phyloP scores from a whole-genome alignment of 1,140 invertebrate genomes.

The Orius insidiosus region DNA sequence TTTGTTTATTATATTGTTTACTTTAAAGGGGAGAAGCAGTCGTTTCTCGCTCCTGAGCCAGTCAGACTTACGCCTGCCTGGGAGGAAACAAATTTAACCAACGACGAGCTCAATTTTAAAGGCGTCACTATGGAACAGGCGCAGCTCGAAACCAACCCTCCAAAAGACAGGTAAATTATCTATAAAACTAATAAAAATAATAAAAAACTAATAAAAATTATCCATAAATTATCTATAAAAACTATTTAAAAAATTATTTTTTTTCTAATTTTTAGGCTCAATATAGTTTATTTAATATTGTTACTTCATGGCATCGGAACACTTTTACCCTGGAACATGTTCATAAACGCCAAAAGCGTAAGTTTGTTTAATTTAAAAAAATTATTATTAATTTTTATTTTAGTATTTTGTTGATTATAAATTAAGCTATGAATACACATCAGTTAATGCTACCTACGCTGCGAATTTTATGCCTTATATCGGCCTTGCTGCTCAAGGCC shows the following conservation, averaged over 20 bases:
- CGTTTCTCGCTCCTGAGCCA: conserved; percentile 37
- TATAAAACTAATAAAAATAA: too few relatives aligned
- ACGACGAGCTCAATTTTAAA: conserved; percentile 69
- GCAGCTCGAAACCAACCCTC: conserved; percentile 52
- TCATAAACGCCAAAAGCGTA: conserved; percentile 83
- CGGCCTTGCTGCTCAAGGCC: conserved; percentile 80
- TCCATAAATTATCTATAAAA: too few relatives aligned
- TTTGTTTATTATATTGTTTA: too few relatives aligned
- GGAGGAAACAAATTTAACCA: conserved; percentile 67
- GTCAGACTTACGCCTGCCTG: conserved; percentile 68
- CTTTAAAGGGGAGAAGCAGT: conserved; percentile 18
- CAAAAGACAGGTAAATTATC: conserved; percentile 40
- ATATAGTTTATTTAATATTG: conserved; percentile 78
- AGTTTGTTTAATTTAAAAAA: conserved; percentile 19
- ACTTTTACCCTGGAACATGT: conserved; percentile 98
- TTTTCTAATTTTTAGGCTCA: conserved; percentile 41
- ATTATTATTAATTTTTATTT: conserved; percentile 25
- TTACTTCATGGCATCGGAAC: conserved; percentile 89
- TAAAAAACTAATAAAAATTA: too few relatives aligned
- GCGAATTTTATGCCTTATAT: conserved; percentile 66
- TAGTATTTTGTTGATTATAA: conserved; percentile 90
- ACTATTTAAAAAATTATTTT: too few relatives aligned
- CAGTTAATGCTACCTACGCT: conserved; percentile 34
- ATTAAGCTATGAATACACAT: conserved; percentile 43
- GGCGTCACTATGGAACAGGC: conserved; percentile 55